Conservation (phyloP, 2,888 invertebrate species). For the Ramazzottius varieornatus region DNA sequence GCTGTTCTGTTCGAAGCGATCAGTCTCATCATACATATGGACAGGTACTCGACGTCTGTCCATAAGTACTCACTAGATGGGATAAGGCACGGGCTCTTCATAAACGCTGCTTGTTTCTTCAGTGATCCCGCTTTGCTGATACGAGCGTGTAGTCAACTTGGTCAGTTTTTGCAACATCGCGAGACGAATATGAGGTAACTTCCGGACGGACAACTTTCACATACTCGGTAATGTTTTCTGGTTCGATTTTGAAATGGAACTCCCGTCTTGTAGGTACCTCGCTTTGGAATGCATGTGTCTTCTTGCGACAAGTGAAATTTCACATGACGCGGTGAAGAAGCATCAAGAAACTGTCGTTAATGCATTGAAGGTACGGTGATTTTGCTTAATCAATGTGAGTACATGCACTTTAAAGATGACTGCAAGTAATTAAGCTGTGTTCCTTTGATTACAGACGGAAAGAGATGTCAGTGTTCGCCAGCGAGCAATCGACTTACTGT, state of each 20-base stretch:
- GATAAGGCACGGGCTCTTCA: too few species aligned
- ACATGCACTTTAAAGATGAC: not conserved
- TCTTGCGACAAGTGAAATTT: slow-evolving; percentile 91
- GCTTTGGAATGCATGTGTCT: slow-evolving; percentile 98
- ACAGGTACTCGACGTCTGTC: slow-evolving; percentile 33
- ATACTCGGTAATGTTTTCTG: too few species aligned
- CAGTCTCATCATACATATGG: slow-evolving; percentile 95
- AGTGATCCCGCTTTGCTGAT: slow-evolving; percentile 86
- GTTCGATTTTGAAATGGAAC: too few species aligned
- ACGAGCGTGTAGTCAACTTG: slow-evolving; percentile 90
- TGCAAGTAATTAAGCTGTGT: not conserved
- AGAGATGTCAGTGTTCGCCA: slow-evolving; percentile 92
- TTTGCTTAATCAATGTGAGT: too few species aligned
- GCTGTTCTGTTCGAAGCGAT: slow-evolving; percentile 98
- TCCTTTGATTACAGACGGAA: slow-evolving; percentile 40
- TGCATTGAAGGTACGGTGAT: slow-evolving; percentile 55
- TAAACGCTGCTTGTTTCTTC: slow-evolving; percentile 12
- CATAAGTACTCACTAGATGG: not conserved
- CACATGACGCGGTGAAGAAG: slow-evolving; percentile 96
- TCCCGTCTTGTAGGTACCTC: slow-evolving; percentile 35
- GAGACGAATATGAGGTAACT: slow-evolving; percentile 78
- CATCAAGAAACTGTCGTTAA: slow-evolving; percentile 97
- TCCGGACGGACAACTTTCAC: too few species aligned
- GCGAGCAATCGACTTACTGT: slow-evolving; percentile 84
- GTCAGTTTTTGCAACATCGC: slow-evolving; percentile 68